Base-by-base conservation (phyloP, 2,797 vertebrate species). In the Scomberomorus guttatus region DNA sequence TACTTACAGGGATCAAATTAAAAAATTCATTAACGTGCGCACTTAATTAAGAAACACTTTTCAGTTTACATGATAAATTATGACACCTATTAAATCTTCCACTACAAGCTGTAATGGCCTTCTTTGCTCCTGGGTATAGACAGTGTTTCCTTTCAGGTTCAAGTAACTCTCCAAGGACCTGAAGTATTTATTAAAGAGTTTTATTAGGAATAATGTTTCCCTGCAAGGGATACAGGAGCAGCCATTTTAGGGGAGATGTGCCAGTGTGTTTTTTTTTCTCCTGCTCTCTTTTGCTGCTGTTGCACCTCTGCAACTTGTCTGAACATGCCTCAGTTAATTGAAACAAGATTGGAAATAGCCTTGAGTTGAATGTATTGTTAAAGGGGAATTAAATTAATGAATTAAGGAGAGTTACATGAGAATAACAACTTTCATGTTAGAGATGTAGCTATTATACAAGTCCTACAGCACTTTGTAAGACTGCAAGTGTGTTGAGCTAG, bases 41-140 rank as follows among this genome's bases (percentile, higher is more conserved):
- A 98, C 97, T 99, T 99, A 99, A 99, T 99, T 99, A 99, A 99
- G 97, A 99, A 98, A 97, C 97, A 99, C 97, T 99, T 99, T 98
- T 99, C 93, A 88, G 97, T 98, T 97, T 98, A 98, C 97, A 97
- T 99, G 98, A 99, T 99, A 99, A 99, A 99, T 99, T 99, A 99
- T 99, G 98, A 99, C 98, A 98, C 97, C 97, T 98, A 99, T 99
- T 99, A 99, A 98, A 99, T 98, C 97, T 98, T 96, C 95, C 84
- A 91, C 95, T 96, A 95, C 96, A 95, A 95, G 96, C 97, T 95
- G 92, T 98, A 98, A 98, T 98, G 97, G 96, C 71, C 95, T 97
- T 96, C 96, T 96, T 96, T 94, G 96, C 98, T 99, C 95, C 96
- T 87, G 95, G 97, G 96, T 94, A 96, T 93, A 95, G 94, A 93